phyloP scores from a whole-genome alignment of 2,113 vertebrate species.

The Hemibagrus wyckioides region DNA sequence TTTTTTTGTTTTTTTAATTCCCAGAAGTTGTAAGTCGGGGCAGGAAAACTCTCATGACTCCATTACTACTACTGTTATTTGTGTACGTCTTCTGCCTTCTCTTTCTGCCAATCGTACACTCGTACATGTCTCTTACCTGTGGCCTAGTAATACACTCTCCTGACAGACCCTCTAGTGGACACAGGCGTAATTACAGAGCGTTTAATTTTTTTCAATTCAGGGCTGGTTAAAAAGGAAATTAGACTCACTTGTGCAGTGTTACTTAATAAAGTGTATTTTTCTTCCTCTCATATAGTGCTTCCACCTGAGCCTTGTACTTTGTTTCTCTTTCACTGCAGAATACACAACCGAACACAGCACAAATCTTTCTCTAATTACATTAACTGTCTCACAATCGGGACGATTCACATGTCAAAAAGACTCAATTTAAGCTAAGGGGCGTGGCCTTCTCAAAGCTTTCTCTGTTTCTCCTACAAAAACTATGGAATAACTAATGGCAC shows the following conservation, averaged over 20 bases:
- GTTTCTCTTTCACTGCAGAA: background rate
- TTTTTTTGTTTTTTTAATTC: background rate
- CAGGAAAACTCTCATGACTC: background rate
- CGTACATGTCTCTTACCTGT: conserved; percentile 42
- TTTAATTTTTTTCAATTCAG: background rate
- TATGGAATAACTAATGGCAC: background rate
- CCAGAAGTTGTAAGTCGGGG: background rate
- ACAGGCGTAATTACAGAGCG: conserved; percentile 52
- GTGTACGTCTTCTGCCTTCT: background rate
- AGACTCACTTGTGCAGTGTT: background rate
- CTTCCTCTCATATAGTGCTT: background rate
- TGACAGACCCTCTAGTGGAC: conserved; percentile 70
- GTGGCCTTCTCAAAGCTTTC: background rate
- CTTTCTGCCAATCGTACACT: conserved; percentile 17
- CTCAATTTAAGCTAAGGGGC: background rate
- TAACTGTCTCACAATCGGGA: background rate
- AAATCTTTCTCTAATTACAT: background rate
- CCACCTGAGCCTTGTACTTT: background rate
- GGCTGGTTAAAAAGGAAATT: background rate
- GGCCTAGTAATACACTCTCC: conserved; percentile 31
- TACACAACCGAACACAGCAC: background rate
- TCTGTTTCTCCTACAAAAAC: background rate
- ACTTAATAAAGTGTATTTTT: background rate
- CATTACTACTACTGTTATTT: background rate
- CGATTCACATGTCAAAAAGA: background rate